A percentile compares a stretch with the other conserved stretches of the same genome.
Conservation (phyloP, 2,797 vertebrate species). For the Bryconaethiops microstoma region DNA sequence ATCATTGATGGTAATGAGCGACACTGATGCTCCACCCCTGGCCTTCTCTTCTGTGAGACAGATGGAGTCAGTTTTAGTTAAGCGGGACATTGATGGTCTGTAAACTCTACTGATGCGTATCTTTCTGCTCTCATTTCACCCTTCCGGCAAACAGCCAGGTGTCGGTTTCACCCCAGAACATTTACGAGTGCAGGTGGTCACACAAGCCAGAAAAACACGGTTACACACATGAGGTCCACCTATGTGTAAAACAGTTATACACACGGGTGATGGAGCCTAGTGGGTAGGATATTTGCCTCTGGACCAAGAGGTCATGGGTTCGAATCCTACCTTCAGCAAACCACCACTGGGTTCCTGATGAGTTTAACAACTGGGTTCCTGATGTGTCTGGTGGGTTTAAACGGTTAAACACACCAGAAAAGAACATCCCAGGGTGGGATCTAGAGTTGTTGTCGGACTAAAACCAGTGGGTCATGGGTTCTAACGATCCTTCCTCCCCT, state of each 20-base stretch:
- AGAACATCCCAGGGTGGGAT: no score
- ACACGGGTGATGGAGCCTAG: no score
- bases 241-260: no score
- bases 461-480: not conserved
- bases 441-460: not conserved
- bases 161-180: not conserved
- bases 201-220: not conserved
- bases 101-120: not conserved
- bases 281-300: no score
- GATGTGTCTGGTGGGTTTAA: no score
- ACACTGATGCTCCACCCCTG: no score
- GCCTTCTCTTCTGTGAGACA: not conserved
- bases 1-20: no score
- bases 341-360: no score
- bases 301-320: no score
- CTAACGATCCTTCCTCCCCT: not conserved
- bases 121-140: not conserved
- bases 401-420: not conserved
- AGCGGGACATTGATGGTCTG: not conserved
- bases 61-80: not conserved
- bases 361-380: no score
- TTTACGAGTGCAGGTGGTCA: constrained; percentile 4
- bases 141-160: not conserved
- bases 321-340: no score
- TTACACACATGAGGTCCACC: not conserved